Evolutionary conservation across 2,113 vertebrate genomes (phyloP).

Genomic region (Brachypteracias leptosomus): DNA sequence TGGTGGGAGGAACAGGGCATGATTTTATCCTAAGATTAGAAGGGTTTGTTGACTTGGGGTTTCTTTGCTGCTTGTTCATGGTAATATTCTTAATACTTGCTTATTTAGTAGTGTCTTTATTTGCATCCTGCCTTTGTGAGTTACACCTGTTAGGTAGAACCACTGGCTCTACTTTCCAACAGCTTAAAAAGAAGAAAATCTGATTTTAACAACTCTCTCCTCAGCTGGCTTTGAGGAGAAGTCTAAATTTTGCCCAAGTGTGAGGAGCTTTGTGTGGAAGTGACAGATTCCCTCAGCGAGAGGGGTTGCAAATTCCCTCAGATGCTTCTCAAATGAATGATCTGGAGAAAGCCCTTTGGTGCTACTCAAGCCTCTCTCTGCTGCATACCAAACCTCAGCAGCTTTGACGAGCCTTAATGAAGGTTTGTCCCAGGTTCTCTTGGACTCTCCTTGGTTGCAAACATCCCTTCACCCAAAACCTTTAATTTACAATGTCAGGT

Average conservation of each 20-base stretch:
- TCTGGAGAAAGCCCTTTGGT: not conserved
- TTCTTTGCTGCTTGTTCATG: not conserved
- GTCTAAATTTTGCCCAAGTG: not conserved
- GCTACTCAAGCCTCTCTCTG: not conserved
- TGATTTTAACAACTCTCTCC: not conserved
- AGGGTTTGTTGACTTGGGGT: slow-evolving; percentile 1
- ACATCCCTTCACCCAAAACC: slow-evolving; percentile 47
- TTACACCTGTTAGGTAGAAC: not conserved
- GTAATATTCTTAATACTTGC: not conserved
- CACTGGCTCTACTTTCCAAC: not conserved
- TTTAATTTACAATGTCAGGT: slow-evolving; percentile 64
- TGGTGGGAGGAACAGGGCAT: not conserved
- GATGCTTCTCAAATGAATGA: slow-evolving; percentile 49
- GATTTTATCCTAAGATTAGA: not conserved
- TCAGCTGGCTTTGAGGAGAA: slow-evolving; percentile 23
- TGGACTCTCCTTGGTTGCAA: slow-evolving; percentile 38
- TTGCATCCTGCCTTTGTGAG: not conserved
- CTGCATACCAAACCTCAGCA: slow-evolving; percentile 64
- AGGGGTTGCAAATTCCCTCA: slow-evolving; percentile 43
- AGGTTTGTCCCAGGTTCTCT: slow-evolving; percentile 56
- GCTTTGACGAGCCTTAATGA: slow-evolving; percentile 57
- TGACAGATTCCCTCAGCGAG: slow-evolving; percentile 32
- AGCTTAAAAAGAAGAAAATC: not conserved
- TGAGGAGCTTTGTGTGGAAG: slow-evolving; percentile 10
- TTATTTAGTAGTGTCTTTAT: not conserved